Evolutionary conservation across 2,888 invertebrate genomes (phyloP).

Genomic region (Piscicola geometra): DNA sequence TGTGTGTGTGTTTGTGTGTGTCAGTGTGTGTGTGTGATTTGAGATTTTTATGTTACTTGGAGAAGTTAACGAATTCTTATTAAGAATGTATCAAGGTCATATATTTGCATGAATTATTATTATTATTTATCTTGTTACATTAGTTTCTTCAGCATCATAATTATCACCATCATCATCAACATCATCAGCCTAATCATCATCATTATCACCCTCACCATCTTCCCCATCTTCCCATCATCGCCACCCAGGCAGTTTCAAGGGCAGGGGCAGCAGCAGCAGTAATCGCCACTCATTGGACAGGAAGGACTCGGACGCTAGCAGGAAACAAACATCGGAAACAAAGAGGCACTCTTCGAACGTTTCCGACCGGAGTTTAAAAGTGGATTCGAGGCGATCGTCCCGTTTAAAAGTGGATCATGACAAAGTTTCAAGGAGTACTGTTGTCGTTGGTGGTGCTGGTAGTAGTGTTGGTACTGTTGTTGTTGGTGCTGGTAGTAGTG

Average conservation of each 20-base stretch:
- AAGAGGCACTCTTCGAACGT: slow-evolving; percentile 30
- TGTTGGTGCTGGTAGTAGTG: not conserved
- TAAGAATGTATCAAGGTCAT: too few species aligned
- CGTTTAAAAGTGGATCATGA: slow-evolving; percentile 6
- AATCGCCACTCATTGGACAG: not conserved
- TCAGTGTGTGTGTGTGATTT: too few species aligned
- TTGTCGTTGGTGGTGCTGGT: not conserved
- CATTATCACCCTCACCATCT: too few species aligned
- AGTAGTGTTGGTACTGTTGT: not conserved
- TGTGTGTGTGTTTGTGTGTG: slow-evolving; percentile 64
- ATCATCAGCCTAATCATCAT: too few species aligned
- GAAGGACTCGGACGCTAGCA: not conserved
- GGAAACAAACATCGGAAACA: not conserved
- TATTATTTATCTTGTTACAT: not conserved
- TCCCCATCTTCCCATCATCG: too few species aligned
- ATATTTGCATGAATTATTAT: not conserved
- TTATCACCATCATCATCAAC: not conserved
- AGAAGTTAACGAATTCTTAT: too few species aligned
- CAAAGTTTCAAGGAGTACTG: not conserved
- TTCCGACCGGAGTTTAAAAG: slow-evolving; percentile 13
- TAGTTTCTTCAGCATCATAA: not conserved
- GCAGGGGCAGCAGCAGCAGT: not conserved
- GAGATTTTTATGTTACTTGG: too few species aligned
- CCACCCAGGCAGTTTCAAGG: slow-evolving; percentile 9
- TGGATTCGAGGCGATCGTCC: slow-evolving; percentile 17